Evolutionary conservation across 2,888 invertebrate species (phyloP).

Genomic region (Eupithecia tripunctaria): DNA sequence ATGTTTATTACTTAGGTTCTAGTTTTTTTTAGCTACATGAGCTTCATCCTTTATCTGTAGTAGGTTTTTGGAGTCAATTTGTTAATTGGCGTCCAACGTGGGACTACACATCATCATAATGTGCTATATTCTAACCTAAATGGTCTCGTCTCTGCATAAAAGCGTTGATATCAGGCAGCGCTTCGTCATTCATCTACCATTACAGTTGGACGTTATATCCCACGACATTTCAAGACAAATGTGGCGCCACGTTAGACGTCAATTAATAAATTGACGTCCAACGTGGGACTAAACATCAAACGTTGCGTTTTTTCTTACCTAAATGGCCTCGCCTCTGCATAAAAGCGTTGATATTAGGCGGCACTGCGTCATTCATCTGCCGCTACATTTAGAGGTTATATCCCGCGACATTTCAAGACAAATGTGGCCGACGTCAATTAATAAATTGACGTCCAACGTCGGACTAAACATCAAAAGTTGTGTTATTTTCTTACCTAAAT

Average conservation of each 20-base stretch:
- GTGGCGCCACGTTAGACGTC: neutral
- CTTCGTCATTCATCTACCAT: no score
- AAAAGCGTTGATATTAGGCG: conserved; percentile 81
- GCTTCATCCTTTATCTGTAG: no score
- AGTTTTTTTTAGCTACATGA: no score
- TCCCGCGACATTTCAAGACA: conserved; percentile 82
- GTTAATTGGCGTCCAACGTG: no score
- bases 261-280: neutral
- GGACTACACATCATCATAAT: no score
- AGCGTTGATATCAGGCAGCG: no score
- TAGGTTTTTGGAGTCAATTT: no score
- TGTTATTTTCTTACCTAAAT: neutral
- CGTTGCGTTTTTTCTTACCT: neutral
- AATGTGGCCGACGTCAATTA: neutral
- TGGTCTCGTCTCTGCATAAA: no score
- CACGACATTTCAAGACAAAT: neutral
- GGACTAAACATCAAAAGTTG: neutral
- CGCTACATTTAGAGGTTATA: conserved; percentile 94
- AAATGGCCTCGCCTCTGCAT: conserved; percentile 63
- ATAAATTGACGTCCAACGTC: neutral
- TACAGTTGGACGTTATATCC: no score
- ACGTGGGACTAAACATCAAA: neutral
- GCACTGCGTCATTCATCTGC: conserved; percentile 86
- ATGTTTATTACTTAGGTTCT: no score
- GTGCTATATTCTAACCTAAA: no score